A percentile compares a stretch with the other conserved stretches of the same genome.
These are phyloP conservation scores for Micromussa lordhowensis DNA, from an alignment of 92 coral and sea anemone genomes.

Conservation along the genomic window DNA sequence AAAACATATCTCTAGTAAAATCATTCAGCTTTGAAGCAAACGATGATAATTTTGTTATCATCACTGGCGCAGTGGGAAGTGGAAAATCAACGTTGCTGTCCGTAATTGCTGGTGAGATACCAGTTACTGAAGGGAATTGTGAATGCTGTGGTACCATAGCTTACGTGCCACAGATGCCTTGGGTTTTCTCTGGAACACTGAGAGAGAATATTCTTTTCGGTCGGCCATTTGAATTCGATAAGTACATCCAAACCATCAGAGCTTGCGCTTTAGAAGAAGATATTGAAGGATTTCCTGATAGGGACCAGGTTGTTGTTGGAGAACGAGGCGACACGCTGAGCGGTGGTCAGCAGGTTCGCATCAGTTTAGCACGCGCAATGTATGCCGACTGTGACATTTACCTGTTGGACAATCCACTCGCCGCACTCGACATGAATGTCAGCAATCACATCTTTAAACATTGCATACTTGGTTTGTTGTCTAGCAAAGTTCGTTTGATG, in stretches of 20 bases:
- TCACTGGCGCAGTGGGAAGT: slow-evolving; percentile 67
- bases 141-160: slow-evolving; percentile 46
- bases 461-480: slow-evolving; percentile 42
- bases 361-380: slow-evolving; percentile 68
- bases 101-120: slow-evolving; percentile 51
- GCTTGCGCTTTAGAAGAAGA: slow-evolving; percentile 55
- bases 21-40: slow-evolving; percentile 28
- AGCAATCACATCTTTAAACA: slow-evolving; percentile 43
- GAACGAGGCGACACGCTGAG: slow-evolving; percentile 53
- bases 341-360: slow-evolving; percentile 62
- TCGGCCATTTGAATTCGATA: slow-evolving; percentile 37
- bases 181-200: slow-evolving; percentile 70
- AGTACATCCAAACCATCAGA: slow-evolving; percentile 28
- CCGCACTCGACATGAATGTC: slow-evolving; percentile 60
- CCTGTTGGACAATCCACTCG: slow-evolving; percentile 65
- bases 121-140: slow-evolving; percentile 32
- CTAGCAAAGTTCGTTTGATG: slow-evolving; percentile 41
- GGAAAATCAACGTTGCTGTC: slow-evolving; percentile 63
- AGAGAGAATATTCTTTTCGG: slow-evolving; percentile 64
- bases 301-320: slow-evolving; percentile 41
- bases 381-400: slow-evolving; percentile 63
- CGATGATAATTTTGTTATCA: slow-evolving; percentile 23
- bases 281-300: slow-evolving; percentile 37
- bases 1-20: background rate
- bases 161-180: slow-evolving; percentile 62